Base-by-base conservation (phyloP, 2,888 invertebrate species). In the Lycia hirtaria region DNA sequence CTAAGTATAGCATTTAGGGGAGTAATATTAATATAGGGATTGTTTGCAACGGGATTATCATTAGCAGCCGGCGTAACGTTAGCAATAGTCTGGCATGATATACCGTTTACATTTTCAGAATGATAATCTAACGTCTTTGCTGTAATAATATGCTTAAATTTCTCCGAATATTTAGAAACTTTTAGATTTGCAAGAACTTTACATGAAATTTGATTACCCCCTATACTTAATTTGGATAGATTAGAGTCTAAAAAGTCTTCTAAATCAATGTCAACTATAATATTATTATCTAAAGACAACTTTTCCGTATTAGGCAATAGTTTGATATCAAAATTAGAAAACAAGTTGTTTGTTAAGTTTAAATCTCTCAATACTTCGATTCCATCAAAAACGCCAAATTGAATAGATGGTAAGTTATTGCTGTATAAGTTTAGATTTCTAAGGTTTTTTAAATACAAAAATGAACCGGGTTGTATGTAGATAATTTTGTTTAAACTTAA, bases 381-480 rank as follows among this genome's bases (percentile, higher is more conserved):
- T 5, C 69, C 69, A 28, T 71, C 67, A 19, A 71, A 65, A 19
- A 62, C 62, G 1, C 71, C 71, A 44, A 65, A 71, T 20, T 62
- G 65, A 37, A 71, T 45, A 4, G 41, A 26, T 30, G 57, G 26
- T 45, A 71, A 62, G 50, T 59, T 47, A 56, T 71, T 71, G 22
- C 38, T 48, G 41, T 41, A 47, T 19, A 71, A 61, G 35, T 60
- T 54, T 17, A 71, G 28, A 17, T 26, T 41, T 30, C 33, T 56
- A 2, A 71, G 45, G 10, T 35, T 40, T 48, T 35, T 60, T 4
- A 62, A 51, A 10, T 64, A 32, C 5, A 59, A 28, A 54, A 71
- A 71, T 5, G 68, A 53, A 1, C 71, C 71, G 20, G 71, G 71
- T 49, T 71, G 69, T 47, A 71, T 67, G 10, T 28, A 57, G 19